Evolutionary conservation across 1,140 invertebrate species (phyloP).

Genomic region (Drosophila varians): DNA sequence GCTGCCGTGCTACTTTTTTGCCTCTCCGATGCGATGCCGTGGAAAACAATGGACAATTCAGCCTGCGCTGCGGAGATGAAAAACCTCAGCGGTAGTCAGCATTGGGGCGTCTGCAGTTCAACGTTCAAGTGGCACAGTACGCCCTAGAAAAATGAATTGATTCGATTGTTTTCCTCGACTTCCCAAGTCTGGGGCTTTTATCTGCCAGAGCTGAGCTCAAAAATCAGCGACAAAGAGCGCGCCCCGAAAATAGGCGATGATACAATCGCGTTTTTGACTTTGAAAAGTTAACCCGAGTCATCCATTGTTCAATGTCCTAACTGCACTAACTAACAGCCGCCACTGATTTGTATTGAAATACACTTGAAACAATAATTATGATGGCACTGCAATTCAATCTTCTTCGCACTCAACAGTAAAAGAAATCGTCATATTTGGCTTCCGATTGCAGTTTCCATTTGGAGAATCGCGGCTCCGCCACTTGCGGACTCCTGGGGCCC

Average conservation of each 20-base stretch:
- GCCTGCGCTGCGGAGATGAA: slow-evolving; percentile 8
- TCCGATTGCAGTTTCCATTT: slow-evolving; percentile 24
- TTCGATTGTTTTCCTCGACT: slow-evolving; percentile 72
- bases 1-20: slow-evolving; percentile 22
- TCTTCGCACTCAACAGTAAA: slow-evolving; percentile 51
- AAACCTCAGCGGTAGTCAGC: slow-evolving; percentile 73
- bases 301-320: slow-evolving; percentile 68
- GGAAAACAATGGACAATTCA: slow-evolving; percentile 52
- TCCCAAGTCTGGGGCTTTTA: slow-evolving; percentile 37
- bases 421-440: slow-evolving; percentile 55
- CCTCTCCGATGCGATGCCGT: slow-evolving; percentile 8
- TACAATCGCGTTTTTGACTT: slow-evolving; percentile 82
- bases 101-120: slow-evolving; percentile 83
- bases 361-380: slow-evolving; percentile 69
- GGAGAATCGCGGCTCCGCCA: slow-evolving; percentile 22
- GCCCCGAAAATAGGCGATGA: slow-evolving; percentile 61
- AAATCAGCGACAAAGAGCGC: slow-evolving; percentile 54
- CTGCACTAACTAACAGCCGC: slow-evolving; percentile 21
- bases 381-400: slow-evolving; percentile 33
- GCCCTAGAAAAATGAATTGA: slow-evolving; percentile 83
- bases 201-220: slow-evolving; percentile 50
- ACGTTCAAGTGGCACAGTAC: slow-evolving; percentile 83
- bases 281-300: slow-evolving; percentile 70
- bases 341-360: slow-evolving; percentile 72
- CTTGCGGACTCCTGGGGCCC: neutral